Conservation (phyloP, 2,113 vertebrate genomes). For the Thalassarche chlororhynchos region DNA sequence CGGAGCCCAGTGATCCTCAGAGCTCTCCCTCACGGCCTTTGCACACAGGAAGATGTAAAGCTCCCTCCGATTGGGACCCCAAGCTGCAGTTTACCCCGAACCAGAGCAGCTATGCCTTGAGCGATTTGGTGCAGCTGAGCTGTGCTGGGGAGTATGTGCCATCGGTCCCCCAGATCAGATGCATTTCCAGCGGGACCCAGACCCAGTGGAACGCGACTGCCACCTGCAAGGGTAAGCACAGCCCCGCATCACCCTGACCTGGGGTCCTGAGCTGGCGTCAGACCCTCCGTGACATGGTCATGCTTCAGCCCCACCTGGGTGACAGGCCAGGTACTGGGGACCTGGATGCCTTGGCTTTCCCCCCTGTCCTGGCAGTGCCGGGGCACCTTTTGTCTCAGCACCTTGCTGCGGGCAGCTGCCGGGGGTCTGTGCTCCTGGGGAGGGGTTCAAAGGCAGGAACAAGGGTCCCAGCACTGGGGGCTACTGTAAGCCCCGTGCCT, state of each 20-base stretch:
- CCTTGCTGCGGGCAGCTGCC: rapidly evolving
- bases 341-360: not conserved
- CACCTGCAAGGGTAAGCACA: not conserved
- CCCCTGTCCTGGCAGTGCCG: not conserved
- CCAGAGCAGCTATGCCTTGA: no score
- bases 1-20: no score
- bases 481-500: not conserved
- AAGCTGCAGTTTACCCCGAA: no score
- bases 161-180: not conserved
- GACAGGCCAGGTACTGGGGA: not conserved
- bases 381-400: not conserved
- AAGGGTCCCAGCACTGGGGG: not conserved
- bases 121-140: no score
- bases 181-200: not conserved
- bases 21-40: no score
- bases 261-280: not conserved
- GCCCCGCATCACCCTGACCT: not conserved
- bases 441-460: not conserved
- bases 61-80: no score
- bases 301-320: not conserved
- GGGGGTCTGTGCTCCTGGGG: not conserved
- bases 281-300: not conserved
- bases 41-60: no score
- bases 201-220: not conserved
- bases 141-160: not conserved